phyloP scores from a whole-genome alignment of 2,113 vertebrate genomes.

The Dasyurus viverrinus region DNA sequence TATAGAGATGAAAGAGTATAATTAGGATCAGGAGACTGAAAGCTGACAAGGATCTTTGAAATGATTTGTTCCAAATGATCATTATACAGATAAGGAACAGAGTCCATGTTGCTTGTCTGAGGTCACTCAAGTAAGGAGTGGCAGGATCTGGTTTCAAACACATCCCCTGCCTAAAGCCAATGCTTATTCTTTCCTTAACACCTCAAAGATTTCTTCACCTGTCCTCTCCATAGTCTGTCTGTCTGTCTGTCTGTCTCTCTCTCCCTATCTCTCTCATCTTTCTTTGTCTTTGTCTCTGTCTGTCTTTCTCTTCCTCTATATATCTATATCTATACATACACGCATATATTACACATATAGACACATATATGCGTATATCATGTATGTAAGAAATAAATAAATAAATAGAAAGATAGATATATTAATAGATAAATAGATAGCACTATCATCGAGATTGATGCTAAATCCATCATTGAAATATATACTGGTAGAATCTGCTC shows the following conservation, averaged over 20 bases:
- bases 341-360: no score
- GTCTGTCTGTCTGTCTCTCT: no score
- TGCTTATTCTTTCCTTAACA: background rate
- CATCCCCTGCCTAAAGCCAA: background rate
- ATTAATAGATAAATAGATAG: no score
- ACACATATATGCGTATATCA: no score
- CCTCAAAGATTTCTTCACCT: background rate
- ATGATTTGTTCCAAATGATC: background rate
- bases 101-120: background rate
- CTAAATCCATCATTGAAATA: background rate
- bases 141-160: background rate
- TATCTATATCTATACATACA: no score
- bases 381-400: no score
- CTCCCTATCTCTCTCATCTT: no score
- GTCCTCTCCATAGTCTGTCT: no score
- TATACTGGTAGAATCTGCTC: background rate
- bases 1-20: background rate
- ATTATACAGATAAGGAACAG: background rate
- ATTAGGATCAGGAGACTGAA: background rate
- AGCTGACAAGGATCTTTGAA: background rate
- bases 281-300: no score
- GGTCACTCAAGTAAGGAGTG: background rate
- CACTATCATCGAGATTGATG: background rate
- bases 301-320: no score
- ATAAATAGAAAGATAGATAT: no score